Evolutionary conservation across 2,113 vertebrate genomes (phyloP), one percentile per base, ranked within the genome.

Genomic region (Tyto alba): DNA sequence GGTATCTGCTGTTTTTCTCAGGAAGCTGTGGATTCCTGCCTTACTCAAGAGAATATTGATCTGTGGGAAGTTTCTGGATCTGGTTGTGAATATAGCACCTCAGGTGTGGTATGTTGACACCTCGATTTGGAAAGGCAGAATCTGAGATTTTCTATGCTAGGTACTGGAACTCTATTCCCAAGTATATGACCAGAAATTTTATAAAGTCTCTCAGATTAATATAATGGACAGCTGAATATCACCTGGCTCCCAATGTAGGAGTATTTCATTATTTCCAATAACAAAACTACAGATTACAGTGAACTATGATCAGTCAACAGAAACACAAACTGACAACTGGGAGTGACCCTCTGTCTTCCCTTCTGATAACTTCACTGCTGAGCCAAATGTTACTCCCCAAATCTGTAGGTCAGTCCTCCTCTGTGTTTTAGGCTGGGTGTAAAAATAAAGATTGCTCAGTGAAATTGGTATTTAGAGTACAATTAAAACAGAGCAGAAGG

Each of bases 21-120:
- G 15, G n/a, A 77, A 53, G 10, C 14, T 0, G 0, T 66, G 43
- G 10, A 9, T 91, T 91, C 20, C 36, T 77, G 12, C 14, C 13
- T 21, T 45, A 1, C 16, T 93, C 19, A 59, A 43, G 27, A 78
- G 29, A 92, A 22, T 27, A 60, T 30, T 6, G 34, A 2, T 47
- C 34, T 75, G 5, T 55, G 36, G 14, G n/a, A 47, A 2, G 5
- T 45, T 91, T 85, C 22, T 57, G 41, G 23, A 47, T 69, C 30
- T 78, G n/a, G 1, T 20, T 92, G 29, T 75, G 32, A 15, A 16
- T 53, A 9, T 32, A 63, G 10, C 16, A 72, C 2, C 52, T 67
- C 59, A 41, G 32, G 7, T 74, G 26, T 2, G 0, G 17, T 45
- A 59, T 75, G 26, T 32, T 79, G 40, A 5, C 16, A 27, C 1